phyloP scores from a whole-genome alignment of 2,797 vertebrate species.

The Phoebastria nigripes region DNA sequence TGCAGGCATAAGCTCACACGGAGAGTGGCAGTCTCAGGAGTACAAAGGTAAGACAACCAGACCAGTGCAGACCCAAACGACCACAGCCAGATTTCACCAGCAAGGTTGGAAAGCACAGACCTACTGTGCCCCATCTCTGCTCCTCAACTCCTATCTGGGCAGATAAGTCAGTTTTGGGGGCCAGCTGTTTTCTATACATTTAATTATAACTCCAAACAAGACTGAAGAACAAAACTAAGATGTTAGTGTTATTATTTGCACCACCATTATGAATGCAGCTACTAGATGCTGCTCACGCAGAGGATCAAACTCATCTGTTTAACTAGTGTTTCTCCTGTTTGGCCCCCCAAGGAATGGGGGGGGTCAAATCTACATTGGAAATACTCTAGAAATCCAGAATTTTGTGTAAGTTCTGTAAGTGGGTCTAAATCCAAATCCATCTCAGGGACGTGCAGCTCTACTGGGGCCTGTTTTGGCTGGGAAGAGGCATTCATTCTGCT shows the following conservation, averaged over 20 bases:
- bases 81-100: neutral
- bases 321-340: neutral
- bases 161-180: neutral
- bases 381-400: neutral
- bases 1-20: rapidly evolving
- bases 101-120: neutral
- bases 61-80: rapidly evolving
- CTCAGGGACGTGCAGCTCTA: neutral
- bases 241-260: neutral
- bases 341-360: neutral
- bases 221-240: neutral
- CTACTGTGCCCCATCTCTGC: neutral
- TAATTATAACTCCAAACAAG: neutral
- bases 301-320: neutral
- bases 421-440: neutral
- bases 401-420: neutral
- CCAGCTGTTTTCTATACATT: neutral
- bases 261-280: neutral
- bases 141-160: neutral
- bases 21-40: neutral
- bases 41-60: neutral
- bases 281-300: neutral
- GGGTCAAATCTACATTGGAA: neutral
- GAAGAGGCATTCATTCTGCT: neutral
- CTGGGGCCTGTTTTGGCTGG: neutral